Conservation (phyloP, 2,888 invertebrate species). For the Cosmia trapezina region DNA sequence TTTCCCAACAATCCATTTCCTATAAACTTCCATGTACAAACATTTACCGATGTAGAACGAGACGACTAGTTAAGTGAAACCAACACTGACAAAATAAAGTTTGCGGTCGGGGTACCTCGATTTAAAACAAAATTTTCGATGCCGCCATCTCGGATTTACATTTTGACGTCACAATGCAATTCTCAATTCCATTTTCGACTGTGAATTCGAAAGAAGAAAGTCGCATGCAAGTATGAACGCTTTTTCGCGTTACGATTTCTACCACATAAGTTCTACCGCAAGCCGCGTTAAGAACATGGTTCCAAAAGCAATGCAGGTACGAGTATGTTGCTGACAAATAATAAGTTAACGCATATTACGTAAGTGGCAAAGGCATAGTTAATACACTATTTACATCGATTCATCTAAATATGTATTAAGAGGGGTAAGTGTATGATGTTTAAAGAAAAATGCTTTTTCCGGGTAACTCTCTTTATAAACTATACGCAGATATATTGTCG, state of each 20-base stretch:
- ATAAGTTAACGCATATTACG: neutral
- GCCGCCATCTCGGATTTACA: too few relatives aligned
- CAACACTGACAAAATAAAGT: neutral
- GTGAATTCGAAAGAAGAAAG: too few relatives aligned
- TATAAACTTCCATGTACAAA: constrained; percentile 1
- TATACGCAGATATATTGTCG: constrained; percentile 70
- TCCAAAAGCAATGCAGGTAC: neutral
- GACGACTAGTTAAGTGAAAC: neutral
- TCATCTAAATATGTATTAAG: neutral
- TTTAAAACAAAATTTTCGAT: too few relatives aligned
- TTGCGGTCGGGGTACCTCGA: too few relatives aligned
- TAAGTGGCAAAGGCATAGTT: neutral
- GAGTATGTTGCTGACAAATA: neutral
- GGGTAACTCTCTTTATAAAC: constrained; percentile 88
- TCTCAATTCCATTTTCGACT: too few relatives aligned
- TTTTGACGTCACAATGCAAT: too few relatives aligned
- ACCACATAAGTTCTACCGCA: too few relatives aligned
- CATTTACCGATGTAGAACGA: neutral
- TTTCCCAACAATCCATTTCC: neutral
- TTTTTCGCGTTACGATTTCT: too few relatives aligned
- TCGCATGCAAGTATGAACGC: too few relatives aligned
- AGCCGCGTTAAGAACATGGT: too few relatives aligned
- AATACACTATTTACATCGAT: neutral
- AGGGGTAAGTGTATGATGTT: neutral
- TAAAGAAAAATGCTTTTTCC: constrained; percentile 58